Percentiles rank a stretch among this genome's conserved stretches.
Evolutionary conservation across 2,113 vertebrate species (phyloP).

Genomic region (Butastur rufipennis): DNA sequence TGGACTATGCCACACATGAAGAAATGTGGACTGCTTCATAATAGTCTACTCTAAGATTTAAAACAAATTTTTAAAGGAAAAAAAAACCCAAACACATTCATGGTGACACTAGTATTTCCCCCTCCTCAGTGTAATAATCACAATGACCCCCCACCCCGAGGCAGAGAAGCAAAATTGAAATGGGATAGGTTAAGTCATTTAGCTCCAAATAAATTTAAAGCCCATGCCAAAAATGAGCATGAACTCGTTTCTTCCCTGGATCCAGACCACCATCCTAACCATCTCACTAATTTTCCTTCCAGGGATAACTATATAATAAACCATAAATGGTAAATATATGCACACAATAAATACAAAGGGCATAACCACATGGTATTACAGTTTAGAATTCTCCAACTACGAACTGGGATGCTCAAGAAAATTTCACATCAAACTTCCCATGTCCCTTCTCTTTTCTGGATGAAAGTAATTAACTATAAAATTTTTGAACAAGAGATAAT

Average conservation of each 20-base stretch:
- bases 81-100: not conserved
- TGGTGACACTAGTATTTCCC: not conserved
- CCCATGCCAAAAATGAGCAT: not conserved
- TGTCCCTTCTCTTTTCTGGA: not conserved
- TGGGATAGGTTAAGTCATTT: not conserved
- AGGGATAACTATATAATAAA: not conserved
- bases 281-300: not conserved
- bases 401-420: not conserved
- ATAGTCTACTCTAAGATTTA: not conserved
- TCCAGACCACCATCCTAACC: not conserved
- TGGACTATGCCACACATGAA: not conserved
- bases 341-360: not conserved
- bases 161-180: not conserved
- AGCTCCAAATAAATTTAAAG: not conserved
- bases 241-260: not conserved
- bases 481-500: not conserved
- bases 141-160: not conserved
- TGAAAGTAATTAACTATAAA: not conserved
- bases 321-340: not conserved
- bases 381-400: not conserved
- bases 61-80: not conserved
- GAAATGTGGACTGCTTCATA: not conserved
- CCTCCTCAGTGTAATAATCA: not conserved
- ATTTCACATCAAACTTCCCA: not conserved
- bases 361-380: not conserved